These are phyloP conservation scores for Chlamydotis undulata DNA, from an alignment of 2,113 vertebrate species.

Conservation along the genomic window DNA sequence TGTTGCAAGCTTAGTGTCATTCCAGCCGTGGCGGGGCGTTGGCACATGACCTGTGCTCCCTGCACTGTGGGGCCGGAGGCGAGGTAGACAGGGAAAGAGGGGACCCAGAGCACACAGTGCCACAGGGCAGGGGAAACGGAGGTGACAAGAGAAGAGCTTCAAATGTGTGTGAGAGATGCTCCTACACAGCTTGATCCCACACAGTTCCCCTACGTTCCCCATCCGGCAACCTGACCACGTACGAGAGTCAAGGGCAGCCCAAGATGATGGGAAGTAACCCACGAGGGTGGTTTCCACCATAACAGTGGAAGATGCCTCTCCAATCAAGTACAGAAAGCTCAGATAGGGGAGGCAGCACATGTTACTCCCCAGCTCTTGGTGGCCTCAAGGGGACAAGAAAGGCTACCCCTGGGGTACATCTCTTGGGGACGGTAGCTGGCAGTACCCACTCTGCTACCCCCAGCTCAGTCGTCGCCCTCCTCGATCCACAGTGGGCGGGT, in stretches of 20 bases:
- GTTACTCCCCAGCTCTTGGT: not conserved
- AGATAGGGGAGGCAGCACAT: rapidly evolving
- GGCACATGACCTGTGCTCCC: not conserved
- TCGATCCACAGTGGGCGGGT: slow-evolving; percentile 76
- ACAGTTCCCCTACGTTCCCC: rapidly evolving
- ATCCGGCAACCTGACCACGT: rapidly evolving
- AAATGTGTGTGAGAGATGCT: not conserved
- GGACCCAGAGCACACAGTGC: not conserved
- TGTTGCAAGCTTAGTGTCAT: slow-evolving; percentile 32
- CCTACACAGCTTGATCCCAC: not conserved
- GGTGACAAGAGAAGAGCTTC: not conserved
- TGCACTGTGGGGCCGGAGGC: rapidly evolving
- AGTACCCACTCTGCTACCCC: not conserved
- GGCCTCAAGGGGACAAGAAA: not conserved
- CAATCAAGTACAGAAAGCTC: not conserved
- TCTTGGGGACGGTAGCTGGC: not conserved
- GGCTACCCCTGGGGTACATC: not conserved
- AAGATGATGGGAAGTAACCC: not conserved
- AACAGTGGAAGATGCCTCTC: not conserved
- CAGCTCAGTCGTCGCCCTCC: slow-evolving; percentile 1
- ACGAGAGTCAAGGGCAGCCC: not conserved
- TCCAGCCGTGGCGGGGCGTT: rapidly evolving
- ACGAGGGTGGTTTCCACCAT: not conserved
- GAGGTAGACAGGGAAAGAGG: slow-evolving; percentile 19
- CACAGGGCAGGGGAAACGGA: not conserved